Conservation (phyloP, 2,888 invertebrate species). For the Agonopterix heracliana region DNA sequence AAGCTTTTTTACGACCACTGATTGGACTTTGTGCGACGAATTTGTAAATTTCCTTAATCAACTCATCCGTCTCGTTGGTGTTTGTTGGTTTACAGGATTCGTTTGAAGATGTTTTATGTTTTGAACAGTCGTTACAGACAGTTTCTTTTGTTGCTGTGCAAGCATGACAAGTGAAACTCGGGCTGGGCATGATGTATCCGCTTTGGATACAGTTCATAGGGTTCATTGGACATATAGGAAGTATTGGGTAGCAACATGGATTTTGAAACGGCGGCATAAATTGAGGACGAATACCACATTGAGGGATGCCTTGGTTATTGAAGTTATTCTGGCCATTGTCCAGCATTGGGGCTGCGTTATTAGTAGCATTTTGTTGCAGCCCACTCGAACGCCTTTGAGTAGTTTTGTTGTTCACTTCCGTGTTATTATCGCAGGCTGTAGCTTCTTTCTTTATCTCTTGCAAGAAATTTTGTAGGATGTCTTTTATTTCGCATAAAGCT, state of each 20-base stretch:
- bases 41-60: slow-evolving; percentile 65
- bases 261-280: slow-evolving; percentile 36
- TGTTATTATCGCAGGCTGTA: background rate
- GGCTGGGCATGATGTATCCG: slow-evolving; percentile 39
- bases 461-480: slow-evolving; percentile 56
- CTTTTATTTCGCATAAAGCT: slow-evolving; percentile 62
- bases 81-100: slow-evolving; percentile 14
- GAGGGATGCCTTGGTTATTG: slow-evolving; percentile 26
- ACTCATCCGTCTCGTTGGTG: slow-evolving; percentile 47
- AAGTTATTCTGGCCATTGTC: slow-evolving; percentile 30
- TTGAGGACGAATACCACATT: slow-evolving; percentile 15
- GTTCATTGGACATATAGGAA: slow-evolving; percentile 54
- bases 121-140: slow-evolving; percentile 21
- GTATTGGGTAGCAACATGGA: slow-evolving; percentile 53
- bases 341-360: slow-evolving; percentile 22
- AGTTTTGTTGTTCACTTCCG: background rate
- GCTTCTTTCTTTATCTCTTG: slow-evolving; percentile 36
- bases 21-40: slow-evolving; percentile 46
- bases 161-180: slow-evolving; percentile 45
- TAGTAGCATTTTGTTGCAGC: background rate
- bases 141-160: slow-evolving; percentile 33
- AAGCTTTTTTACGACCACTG: slow-evolving; percentile 20
- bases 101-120: slow-evolving; percentile 21
- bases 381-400: background rate
- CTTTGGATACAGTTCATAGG: slow-evolving; percentile 53